These are phyloP conservation scores for Campaea margaritaria DNA, from an alignment of 2,888 invertebrate species.

Conservation along the genomic window DNA sequence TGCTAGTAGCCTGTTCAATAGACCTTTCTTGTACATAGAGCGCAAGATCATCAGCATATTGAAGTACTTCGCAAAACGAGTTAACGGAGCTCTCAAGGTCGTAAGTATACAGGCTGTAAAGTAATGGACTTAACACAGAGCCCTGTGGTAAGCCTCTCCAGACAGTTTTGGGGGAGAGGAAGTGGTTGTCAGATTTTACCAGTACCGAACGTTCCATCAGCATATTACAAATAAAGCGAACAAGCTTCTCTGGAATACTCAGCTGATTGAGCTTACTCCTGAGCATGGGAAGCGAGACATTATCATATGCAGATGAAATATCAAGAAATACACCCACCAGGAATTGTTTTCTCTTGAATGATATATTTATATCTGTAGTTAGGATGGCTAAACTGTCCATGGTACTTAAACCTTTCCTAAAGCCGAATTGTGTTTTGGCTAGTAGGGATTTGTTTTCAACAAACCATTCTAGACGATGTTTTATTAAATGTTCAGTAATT, in stretches of 20 bases:
- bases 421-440: conserved; percentile 40
- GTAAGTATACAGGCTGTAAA: conserved; percentile 40
- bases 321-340: conserved; percentile 44
- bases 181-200: conserved; percentile 11
- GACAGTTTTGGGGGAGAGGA: conserved; percentile 15
- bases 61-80: conserved; percentile 34
- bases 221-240: conserved; percentile 32
- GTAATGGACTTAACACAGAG: conserved; percentile 38
- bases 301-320: conserved; percentile 45
- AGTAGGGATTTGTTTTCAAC: conserved; percentile 33
- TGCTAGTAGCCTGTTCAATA: background rate
- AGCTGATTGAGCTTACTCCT: conserved; percentile 41
- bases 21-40: conserved; percentile 23
- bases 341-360: conserved; percentile 32
- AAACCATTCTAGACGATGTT: conserved; percentile 43
- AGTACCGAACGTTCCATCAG: conserved; percentile 21
- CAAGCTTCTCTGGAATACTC: conserved; percentile 39
- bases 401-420: conserved; percentile 45
- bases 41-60: conserved; percentile 45
- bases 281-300: conserved; percentile 39
- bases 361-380: conserved; percentile 36
- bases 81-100: conserved; percentile 31
- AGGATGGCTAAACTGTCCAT: conserved; percentile 46
- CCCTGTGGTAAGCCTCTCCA: conserved; percentile 47
- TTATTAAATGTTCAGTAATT: conserved; percentile 42